Base-by-base conservation (phyloP, 2,888 invertebrate genomes). In the Polia nebulosa region DNA sequence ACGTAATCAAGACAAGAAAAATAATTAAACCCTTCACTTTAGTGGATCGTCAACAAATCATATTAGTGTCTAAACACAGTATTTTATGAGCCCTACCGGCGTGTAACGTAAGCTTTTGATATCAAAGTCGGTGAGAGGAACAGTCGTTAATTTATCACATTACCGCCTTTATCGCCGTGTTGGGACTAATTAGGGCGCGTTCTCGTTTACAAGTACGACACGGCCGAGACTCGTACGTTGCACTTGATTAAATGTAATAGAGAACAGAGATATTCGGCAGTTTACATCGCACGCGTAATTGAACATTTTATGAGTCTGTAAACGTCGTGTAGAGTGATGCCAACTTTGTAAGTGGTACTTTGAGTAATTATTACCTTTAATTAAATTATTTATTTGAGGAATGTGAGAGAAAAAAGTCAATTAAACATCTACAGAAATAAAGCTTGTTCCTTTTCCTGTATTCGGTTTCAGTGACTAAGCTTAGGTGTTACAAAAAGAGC, bases 141-240 rank as follows among this genome's bases (percentile, higher is more conserved):
- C 64, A 78, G 72, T 79, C 81, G 80, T 86, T 85, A 83, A 85
- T 87, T 84, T 83, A 84, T 82, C 82, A 78, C 78, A 78, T 87
- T 83, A 84, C 82, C 72, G 72, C 75, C 82, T 85, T 89, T 84
- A 86, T 85, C 77, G 72, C 80, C 78, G 72, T 80, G 78, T 78
- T 80, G 78, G 69, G 81, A 81, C 80, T 88, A 87, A 87, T 86
- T 85, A 84, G 79, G 66, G 78, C 72, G 64, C 66, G 76, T 81
- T 83, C 78, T 55, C 78, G 69, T 79, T 85, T 66, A 70, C 77
- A 70, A 70, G 67, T 64, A 76, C 72, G 84, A 73, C 79, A 80
- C 65, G 73, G 64, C 36, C 4, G 66, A 72, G 64, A 44, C 71
- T 65, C 70, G 45, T 69, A 74, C 66, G 59, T 70, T 58, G 63